Evolutionary conservation across 2,113 vertebrate species (phyloP), one percentile per base, ranked within the genome.

Genomic region (Echinops telfairi): DNA sequence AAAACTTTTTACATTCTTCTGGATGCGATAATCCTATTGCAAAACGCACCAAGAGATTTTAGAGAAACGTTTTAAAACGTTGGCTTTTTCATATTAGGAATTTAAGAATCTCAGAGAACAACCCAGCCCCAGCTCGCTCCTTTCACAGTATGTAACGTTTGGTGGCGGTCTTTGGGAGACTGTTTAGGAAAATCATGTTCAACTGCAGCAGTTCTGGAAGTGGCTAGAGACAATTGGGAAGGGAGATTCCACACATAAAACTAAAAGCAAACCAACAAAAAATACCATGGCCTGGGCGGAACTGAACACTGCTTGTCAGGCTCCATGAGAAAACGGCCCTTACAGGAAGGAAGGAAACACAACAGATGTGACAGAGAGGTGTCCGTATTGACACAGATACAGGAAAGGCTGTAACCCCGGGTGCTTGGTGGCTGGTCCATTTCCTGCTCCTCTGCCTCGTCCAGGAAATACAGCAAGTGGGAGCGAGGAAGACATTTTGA

Each of bases 291-390:
- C 57, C 16, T 23, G 22, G 14, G 0, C 58, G 33, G 85, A 73
- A 94, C 11, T 29, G 76, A 53, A 11, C 57, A 36, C 40, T 53
- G 77, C 66, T 60, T 87, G 38, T 31, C 29, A 77, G 64, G 90
- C 58, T 76, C 23, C 76, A 81, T 0, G 5, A 31, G 36, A 40
- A 89, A 89, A 73, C 1, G 53, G 43, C 33, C 76, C 75, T 33
- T 33, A 15, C 11, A 82, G 78, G 40, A 91, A 92, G 81, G 87
- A 91, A 94, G 94, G 95, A 87, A 82, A 76, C 3, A 38, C 62
- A 89, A 33, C 19, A 92, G 94, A 95, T 77, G 31, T 40, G 92
- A 86, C 92, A 62, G 0, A 64, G 62, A 88, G 83, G 71, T 2
- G 3, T 86, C 80, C 8, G 2, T 19, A 53, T 78, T 3, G 83